Base-by-base conservation (phyloP, 2,797 vertebrate species). In the Acomys russatus region DNA sequence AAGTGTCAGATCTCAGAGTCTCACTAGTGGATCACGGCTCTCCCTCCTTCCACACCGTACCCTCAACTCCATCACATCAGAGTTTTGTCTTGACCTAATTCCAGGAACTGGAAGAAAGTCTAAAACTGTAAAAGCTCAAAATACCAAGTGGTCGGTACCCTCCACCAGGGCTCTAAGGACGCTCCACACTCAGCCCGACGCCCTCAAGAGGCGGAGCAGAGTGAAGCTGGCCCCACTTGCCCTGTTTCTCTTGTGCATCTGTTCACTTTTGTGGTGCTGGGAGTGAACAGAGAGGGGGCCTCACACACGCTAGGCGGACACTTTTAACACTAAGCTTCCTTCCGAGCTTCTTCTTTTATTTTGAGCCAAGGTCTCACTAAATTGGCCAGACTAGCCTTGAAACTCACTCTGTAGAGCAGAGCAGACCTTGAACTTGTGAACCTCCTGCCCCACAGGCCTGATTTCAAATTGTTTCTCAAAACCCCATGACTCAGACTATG, bases 71-170 rank as follows among this genome's bases (percentile, higher is more conserved):
- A 64, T 71, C 18, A 78, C 59, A 91, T 10, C 22, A 73, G 33
- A 85, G 23, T 88, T 78, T 87, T 33, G 51, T 54, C 33, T 33
- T 74, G 64, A 79, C 64, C 92, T 56, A 71, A 74, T 44, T 61
- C 82, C 82, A 22, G 95, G 71, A 82, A 77, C 71, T 70, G 23
- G 54, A 95, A 90, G 71, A 56, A 17, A 44, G 83, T n/a, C 77
- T 91, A 88, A 91, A 91, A 83, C 59, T 61, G 90, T 3, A 92
- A 63, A 96, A 82, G 66, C 63, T 87, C 38, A 74, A 91, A 76
- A 82, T 14, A 89, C 38, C 86, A 94, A 88, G 66, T 4, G 82
- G 76, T 25, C 28, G 18, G 22, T 17, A 56, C 56, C 30, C 22
- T 49, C 78, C 25, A 22, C 33, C 38, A 23, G 23, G 56, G 59